Percentiles rank a stretch among this genome's conserved stretches.
phyloP scores from a whole-genome alignment of 1,140 invertebrate genomes.

The Trichonephila inaurata region DNA sequence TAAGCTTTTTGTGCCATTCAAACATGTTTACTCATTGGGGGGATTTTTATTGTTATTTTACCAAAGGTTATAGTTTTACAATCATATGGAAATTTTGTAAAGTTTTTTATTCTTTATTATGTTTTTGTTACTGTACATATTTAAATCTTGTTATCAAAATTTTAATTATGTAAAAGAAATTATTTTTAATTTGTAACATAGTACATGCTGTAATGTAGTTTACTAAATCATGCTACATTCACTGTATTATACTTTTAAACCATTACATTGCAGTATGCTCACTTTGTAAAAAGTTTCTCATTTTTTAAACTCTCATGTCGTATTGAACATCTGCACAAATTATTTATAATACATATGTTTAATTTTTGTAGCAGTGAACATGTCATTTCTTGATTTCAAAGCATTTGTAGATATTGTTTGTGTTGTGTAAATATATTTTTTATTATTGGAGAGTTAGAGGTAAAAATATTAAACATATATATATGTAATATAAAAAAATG shows the following conservation, averaged over 20 bases:
- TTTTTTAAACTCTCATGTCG: constrained; percentile 1
- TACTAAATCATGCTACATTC: constrained; percentile 34
- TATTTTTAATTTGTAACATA: constrained; percentile 51
- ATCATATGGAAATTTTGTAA: not conserved
- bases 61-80: constrained; percentile 43
- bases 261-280: constrained; percentile 19
- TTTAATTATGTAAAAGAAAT: constrained; percentile 48
- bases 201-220: constrained; percentile 10
- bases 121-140: constrained; percentile 49
- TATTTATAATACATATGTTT: constrained; percentile 44
- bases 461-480: not conserved
- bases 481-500: not conserved
- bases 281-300: constrained; percentile 44
- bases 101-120: constrained; percentile 54
- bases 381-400: constrained; percentile 12
- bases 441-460: not conserved
- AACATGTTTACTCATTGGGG: not conserved
- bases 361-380: not conserved
- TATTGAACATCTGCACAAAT: constrained; percentile 7
- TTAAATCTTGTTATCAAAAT: constrained; percentile 39
- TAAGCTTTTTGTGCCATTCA: constrained; percentile 53
- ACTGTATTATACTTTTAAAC: constrained; percentile 33
- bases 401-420: constrained; percentile 25
- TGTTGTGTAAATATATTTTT: constrained; percentile 17
- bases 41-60: constrained; percentile 33